Evolutionary conservation across 2,797 vertebrate genomes (phyloP).

Genomic region (Gymnoscopelus braueri): DNA sequence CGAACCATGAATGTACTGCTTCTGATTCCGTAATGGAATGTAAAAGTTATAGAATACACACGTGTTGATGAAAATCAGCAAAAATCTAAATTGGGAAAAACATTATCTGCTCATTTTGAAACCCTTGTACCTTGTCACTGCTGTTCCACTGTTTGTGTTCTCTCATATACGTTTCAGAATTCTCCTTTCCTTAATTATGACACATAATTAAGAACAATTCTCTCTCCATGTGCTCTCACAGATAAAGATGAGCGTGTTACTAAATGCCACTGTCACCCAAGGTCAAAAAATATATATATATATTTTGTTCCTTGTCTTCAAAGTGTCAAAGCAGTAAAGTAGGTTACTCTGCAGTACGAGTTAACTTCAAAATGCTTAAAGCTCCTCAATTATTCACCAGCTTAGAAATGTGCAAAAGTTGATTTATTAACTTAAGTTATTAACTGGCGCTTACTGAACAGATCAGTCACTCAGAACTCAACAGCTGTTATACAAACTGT

Average conservation of each 20-base stretch:
- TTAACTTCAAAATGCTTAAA: slow-evolving; percentile 45
- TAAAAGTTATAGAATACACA: no score
- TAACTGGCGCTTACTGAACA: slow-evolving; percentile 63
- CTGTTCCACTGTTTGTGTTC: slow-evolving; percentile 21
- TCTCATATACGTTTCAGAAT: slow-evolving; percentile 10
- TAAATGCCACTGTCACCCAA: slow-evolving; percentile 38
- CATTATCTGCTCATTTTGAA: no score
- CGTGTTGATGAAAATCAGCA: no score
- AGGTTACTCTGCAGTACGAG: slow-evolving; percentile 20
- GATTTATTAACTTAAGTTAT: slow-evolving; percentile 46
- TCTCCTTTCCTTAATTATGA: slow-evolving; percentile 58
- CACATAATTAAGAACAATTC: slow-evolving; percentile 18
- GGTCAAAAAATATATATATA: neutral
- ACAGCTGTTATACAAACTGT: slow-evolving; percentile 31
- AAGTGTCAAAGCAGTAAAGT: slow-evolving; percentile 35
- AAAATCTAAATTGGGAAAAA: no score
- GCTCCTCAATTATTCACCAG: slow-evolving; percentile 42
- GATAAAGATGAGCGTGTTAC: slow-evolving; percentile 21
- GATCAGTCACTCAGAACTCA: slow-evolving; percentile 59
- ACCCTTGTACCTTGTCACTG: neutral
- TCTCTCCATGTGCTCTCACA: slow-evolving; percentile 48
- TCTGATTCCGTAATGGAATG: no score
- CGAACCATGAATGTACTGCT: no score
- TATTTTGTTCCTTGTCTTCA: slow-evolving; percentile 21
- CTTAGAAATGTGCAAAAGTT: slow-evolving; percentile 64